phyloP scores from a whole-genome alignment of 1,140 invertebrate genomes.

The Caenorhabditis inopinata region DNA sequence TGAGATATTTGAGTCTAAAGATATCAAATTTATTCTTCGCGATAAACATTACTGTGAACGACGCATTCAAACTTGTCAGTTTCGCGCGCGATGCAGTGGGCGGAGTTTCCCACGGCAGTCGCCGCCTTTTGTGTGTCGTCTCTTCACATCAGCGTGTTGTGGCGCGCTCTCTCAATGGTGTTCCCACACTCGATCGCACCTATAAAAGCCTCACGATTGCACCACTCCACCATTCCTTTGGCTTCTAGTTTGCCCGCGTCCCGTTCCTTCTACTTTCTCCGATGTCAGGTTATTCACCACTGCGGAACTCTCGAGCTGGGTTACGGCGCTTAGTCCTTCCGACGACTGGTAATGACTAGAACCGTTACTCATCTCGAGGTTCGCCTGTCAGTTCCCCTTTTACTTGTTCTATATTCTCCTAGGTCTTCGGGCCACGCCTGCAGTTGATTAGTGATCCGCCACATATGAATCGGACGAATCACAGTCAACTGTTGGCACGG shows the following conservation, averaged over 20 bases:
- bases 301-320: not conserved
- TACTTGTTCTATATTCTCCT: not conserved
- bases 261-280: not conserved
- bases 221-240: not conserved
- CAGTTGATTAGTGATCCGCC: conserved; percentile 43
- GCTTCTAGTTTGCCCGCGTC: too few relatives aligned
- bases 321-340: conserved; percentile 3
- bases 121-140: not conserved
- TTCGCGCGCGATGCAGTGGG: not conserved
- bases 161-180: not conserved
- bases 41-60: too few relatives aligned
- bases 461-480: conserved; percentile 21
- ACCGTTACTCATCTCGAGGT: not conserved
- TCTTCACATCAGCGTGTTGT: not conserved
- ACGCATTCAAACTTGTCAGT: not conserved
- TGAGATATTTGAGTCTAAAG: too few relatives aligned
- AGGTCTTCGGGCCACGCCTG: conserved; percentile 19
- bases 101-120: conserved; percentile 11
- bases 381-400: not conserved
- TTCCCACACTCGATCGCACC: not conserved
- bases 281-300: not conserved
- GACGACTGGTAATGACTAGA: not conserved
- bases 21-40: too few relatives aligned
- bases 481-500: conserved; percentile 42
- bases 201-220: not conserved